Conservation (phyloP, 2,797 vertebrate genomes). For the Rhinella marina region DNA sequence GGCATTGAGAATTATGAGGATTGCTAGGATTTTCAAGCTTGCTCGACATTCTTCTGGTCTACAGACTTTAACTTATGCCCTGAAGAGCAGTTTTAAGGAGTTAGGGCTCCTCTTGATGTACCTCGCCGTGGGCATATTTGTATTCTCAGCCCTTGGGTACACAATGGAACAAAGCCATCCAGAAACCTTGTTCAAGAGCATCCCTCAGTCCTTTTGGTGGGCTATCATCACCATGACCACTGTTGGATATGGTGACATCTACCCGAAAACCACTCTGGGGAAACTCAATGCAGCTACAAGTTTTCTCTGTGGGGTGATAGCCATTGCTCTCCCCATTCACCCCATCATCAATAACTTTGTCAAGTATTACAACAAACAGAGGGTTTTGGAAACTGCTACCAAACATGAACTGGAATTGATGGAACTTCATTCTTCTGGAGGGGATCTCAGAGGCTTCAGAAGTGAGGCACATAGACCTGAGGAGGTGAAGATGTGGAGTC, state of each 20-base stretch:
- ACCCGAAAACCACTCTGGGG: slow-evolving; percentile 94
- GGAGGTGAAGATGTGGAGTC: slow-evolving; percentile 65
- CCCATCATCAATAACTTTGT: slow-evolving; percentile 99
- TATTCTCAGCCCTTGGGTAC: slow-evolving; percentile 94
- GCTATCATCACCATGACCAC: slow-evolving; percentile 99
- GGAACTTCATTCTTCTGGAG: slow-evolving; percentile 83
- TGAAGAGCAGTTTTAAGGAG: slow-evolving; percentile 95
- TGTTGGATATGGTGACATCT: slow-evolving; percentile 96
- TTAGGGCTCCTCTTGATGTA: slow-evolving; percentile 96
- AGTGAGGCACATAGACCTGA: slow-evolving; percentile 60
- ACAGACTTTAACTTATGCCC: slow-evolving; percentile 93
- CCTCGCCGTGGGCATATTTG: slow-evolving; percentile 95
- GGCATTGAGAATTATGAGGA: slow-evolving; percentile 91
- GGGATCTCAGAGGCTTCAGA: slow-evolving; percentile 66
- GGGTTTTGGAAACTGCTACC: slow-evolving; percentile 91
- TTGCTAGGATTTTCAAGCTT: slow-evolving; percentile 94
- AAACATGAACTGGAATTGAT: slow-evolving; percentile 94
- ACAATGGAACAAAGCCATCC: slow-evolving; percentile 97
- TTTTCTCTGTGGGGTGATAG: slow-evolving; percentile 95
- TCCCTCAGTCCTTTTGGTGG: slow-evolving; percentile 99
- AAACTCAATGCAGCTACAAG: slow-evolving; percentile 96
- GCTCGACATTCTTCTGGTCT: slow-evolving; percentile 94
- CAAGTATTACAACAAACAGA: slow-evolving; percentile 94
- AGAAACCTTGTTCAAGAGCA: slow-evolving; percentile 95
- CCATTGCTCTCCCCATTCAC: slow-evolving; percentile 94